Conservation (phyloP, 2,113 vertebrate genomes). For the Lampris megalopsis region DNA sequence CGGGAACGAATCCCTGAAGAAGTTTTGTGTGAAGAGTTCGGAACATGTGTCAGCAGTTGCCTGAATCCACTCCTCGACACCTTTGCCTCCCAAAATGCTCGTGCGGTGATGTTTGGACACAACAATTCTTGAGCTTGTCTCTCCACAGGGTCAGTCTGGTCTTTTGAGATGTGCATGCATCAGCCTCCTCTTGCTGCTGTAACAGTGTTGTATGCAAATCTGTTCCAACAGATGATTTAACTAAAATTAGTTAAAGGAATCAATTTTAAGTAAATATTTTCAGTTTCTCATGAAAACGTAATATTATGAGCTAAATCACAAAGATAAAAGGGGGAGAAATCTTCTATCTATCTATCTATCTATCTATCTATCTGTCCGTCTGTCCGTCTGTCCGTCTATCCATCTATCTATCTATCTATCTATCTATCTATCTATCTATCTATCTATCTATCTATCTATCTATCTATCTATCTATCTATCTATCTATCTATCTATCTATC, state of each 20-base stretch:
- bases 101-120: not conserved
- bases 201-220: too few species aligned
- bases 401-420: too few species aligned
- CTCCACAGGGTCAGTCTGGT: too few species aligned
- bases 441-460: too few species aligned
- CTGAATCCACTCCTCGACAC: constrained; percentile 43
- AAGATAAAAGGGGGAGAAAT: not conserved
- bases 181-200: too few species aligned
- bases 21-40: not conserved
- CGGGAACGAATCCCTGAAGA: not conserved
- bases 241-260: too few species aligned
- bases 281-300: not conserved
- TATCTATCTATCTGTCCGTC: too few species aligned
- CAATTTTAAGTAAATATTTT: not conserved
- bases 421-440: not conserved
- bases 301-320: not conserved
- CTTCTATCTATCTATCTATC: not conserved
- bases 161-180: too few species aligned
- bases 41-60: constrained; percentile 34
- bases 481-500: too few species aligned
- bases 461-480: too few species aligned
- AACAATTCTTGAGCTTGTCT: not conserved
- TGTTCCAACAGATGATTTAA: too few species aligned
- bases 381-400: too few species aligned
- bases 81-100: constrained; percentile 23